A percentile compares a stretch with the other conserved stretches of the same genome.
Evolutionary conservation across 2,888 invertebrate species (phyloP).

Genomic region (Leptopterna dolabrata): DNA sequence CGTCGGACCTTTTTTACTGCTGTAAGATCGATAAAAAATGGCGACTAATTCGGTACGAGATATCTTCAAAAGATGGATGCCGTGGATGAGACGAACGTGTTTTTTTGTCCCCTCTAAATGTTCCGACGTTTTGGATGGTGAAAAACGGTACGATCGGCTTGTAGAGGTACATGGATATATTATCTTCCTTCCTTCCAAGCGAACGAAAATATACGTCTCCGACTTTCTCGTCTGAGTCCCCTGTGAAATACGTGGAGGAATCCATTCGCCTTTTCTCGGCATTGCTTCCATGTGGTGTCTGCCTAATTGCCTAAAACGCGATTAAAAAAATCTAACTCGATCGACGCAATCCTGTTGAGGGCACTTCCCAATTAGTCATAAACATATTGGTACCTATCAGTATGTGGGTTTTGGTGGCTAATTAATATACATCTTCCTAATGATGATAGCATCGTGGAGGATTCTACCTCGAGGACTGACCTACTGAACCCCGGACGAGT

Average conservation of each 20-base stretch:
- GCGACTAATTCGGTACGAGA: neutral
- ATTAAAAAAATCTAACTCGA: no score
- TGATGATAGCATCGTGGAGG: no score
- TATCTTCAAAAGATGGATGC: neutral
- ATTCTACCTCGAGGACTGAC: no score
- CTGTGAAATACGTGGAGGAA: neutral
- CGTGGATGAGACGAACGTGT: constrained; percentile 1
- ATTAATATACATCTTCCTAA: no score
- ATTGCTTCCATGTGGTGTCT: neutral
- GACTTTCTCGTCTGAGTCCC: neutral
- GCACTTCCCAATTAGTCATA: no score
- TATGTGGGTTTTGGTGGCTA: no score
- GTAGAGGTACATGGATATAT: neutral
- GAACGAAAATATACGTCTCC: constrained; percentile 1
- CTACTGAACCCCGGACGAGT: no score
- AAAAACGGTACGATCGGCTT: neutral
- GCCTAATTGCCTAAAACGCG: no score
- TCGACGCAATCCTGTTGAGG: no score
- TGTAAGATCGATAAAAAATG: neutral
- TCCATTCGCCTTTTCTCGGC: neutral
- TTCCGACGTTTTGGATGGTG: neutral
- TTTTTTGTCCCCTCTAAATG: neutral
- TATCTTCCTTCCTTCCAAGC: neutral
- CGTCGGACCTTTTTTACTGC: neutral
- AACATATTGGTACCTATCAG: no score